These are phyloP conservation scores for Nibea albiflora DNA, from an alignment of 2,113 vertebrate species.

Conservation along the genomic window DNA sequence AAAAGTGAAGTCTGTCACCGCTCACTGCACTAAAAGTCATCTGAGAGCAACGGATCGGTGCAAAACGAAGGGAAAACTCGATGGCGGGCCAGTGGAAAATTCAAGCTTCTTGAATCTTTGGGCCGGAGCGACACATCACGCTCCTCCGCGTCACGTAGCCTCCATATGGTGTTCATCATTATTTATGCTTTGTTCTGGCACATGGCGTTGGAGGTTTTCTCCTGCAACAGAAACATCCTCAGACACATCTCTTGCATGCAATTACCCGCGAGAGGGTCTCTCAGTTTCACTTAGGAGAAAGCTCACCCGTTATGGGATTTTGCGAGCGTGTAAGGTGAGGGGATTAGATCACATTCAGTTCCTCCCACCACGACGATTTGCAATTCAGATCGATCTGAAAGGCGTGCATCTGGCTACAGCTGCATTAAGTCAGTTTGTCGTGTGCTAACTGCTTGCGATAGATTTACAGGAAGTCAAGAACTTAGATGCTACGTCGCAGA, in stretches of 20 bases:
- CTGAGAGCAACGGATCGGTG: neutral
- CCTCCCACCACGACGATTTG: slow-evolving; percentile 8
- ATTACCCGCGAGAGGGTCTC: slow-evolving; percentile 11
- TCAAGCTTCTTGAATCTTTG: neutral
- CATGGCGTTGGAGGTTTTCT: neutral
- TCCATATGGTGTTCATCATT: neutral
- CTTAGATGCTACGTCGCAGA: neutral
- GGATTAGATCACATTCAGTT: slow-evolving; percentile 49
- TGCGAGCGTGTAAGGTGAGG: slow-evolving; percentile 2
- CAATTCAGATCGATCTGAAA: slow-evolving; percentile 35
- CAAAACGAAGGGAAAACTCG: too few relatives aligned
- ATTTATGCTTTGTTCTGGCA: neutral
- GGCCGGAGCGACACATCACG: neutral
- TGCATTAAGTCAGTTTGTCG: slow-evolving; percentile 11
- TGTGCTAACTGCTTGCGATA: neutral
- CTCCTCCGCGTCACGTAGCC: too few relatives aligned
- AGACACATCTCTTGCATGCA: neutral
- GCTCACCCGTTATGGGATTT: slow-evolving; percentile 7
- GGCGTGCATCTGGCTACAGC: neutral
- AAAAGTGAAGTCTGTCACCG: neutral
- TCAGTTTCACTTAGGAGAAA: slow-evolving; percentile 18
- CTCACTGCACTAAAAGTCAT: neutral
- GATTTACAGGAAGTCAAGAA: neutral
- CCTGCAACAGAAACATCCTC: neutral
- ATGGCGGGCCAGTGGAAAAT: neutral